These are phyloP conservation scores for Dastarcus helophoroides DNA, from an alignment of 2,888 invertebrate species.

Conservation along the genomic window DNA sequence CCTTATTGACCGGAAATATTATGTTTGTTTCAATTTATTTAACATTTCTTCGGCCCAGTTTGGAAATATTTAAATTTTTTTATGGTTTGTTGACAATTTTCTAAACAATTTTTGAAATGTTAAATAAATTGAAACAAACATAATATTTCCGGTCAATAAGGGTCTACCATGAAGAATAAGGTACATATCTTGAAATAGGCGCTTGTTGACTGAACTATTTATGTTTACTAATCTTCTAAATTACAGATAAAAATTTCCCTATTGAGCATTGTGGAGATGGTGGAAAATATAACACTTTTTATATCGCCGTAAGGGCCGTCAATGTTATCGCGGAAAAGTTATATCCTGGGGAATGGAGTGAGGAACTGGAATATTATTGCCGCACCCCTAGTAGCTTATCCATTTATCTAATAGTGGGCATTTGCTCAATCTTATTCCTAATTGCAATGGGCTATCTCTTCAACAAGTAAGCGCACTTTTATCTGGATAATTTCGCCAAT, in stretches of 20 bases:
- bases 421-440: conserved; percentile 11
- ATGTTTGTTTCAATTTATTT: too few relatives aligned
- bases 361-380: conserved; percentile 24
- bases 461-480: conserved; percentile 17
- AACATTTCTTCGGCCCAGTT: too few relatives aligned
- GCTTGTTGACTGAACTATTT: too few relatives aligned
- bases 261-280: conserved; percentile 19
- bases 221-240: not conserved
- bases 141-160: too few relatives aligned
- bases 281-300: conserved; percentile 20
- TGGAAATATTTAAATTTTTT: too few relatives aligned
- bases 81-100: too few relatives aligned
- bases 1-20: too few relatives aligned
- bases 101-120: too few relatives aligned
- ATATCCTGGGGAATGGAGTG: conserved; percentile 31
- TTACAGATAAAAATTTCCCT: conserved; percentile 6
- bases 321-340: conserved; percentile 23
- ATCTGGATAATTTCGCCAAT: not conserved
- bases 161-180: too few relatives aligned
- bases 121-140: too few relatives aligned
- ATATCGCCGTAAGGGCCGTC: conserved; percentile 31
- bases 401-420: conserved; percentile 13
- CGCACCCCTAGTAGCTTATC: conserved; percentile 9
- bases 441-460: conserved; percentile 13
- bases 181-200: too few relatives aligned